Evolutionary conservation across 2,888 invertebrate genomes (phyloP).

Genomic region (Acleris literana): DNA sequence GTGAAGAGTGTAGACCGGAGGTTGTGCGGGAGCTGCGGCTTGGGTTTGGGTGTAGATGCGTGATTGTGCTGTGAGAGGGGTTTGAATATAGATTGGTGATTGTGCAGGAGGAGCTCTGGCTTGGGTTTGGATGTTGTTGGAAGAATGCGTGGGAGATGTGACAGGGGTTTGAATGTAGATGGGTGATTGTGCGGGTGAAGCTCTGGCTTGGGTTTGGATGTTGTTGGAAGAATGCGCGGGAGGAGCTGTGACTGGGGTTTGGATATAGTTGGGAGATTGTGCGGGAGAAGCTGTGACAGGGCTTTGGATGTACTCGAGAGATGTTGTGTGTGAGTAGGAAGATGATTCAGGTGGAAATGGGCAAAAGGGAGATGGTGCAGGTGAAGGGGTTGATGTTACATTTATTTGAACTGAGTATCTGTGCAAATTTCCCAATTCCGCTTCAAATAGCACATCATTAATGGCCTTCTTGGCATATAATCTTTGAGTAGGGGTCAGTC

Average conservation of each 20-base stretch:
- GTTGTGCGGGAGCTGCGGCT: conserved; percentile 23
- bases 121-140: conserved; percentile 14
- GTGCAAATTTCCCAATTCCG: conserved; percentile 42
- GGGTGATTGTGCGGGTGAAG: conserved; percentile 11
- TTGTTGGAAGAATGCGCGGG: conserved; percentile 1
- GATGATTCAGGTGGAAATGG: conserved; percentile 32
- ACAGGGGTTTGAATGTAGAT: conserved; percentile 19
- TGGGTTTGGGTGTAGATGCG: conserved; percentile 17
- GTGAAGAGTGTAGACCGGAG: conserved; percentile 20
- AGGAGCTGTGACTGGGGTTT: conserved; percentile 23
- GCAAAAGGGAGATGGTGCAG: conserved; percentile 33
- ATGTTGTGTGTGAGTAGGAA: conserved; percentile 27
- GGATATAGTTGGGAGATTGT: conserved; percentile 23
- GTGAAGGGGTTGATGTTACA: conserved; percentile 28
- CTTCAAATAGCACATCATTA: conserved; percentile 46
- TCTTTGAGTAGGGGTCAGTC: conserved; percentile 41
- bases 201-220: conserved; percentile 22
- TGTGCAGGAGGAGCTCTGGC: conserved; percentile 21
- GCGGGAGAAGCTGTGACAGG: conserved; percentile 13
- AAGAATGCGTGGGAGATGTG: conserved; percentile 3
- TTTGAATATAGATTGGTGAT: conserved; percentile 18
- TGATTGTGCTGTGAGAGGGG: conserved; percentile 20
- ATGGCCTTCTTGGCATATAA: conserved; percentile 46
- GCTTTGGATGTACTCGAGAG: conserved; percentile 26
- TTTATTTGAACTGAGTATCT: conserved; percentile 43